Evolutionary conservation across 2,113 vertebrate genomes (phyloP), one percentile per base, ranked within the genome.

Genomic region (Nyctibius bracteatus): DNA sequence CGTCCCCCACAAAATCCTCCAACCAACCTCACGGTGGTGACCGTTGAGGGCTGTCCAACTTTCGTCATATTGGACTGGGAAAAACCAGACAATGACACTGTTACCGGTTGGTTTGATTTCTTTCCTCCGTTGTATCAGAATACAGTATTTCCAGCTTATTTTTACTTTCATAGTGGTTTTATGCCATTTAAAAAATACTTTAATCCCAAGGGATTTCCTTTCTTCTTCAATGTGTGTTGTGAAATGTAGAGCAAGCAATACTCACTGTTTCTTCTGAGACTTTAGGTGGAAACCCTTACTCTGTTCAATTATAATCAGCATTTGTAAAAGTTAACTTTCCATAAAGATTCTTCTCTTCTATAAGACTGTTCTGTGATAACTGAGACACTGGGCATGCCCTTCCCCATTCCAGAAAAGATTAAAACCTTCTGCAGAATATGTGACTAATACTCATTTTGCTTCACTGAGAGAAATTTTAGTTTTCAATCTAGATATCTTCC

Each of bases 31-130:
- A 99, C 99, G 0, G 99, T 99, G 95, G 98, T 99, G 62, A 99
- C 99, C 2, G 99, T 99, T 80, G 99, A 99, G 86, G 99, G 99
- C 23, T 99, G 99, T 84, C 98, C 99, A 4, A 99, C 99, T 11
- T 99, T 99, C 5, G 97, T 99, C 96, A 99, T 99, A 93, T 55
- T 99, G 49, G 99, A 99, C 94, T 99, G 99, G 99, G 96, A 99
- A 62, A 98, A 98, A 86, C 96, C 98, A 30, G 97, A 99, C 84
- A 99, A 99, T 52, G 99, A 99, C 77, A 99, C 98, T 7, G 98
- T 99, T 81, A 99, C 97, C 97, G 99, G 99, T 99, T 96, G 57
- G 98, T 94, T 88, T 61, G 23, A 55, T 44, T 92, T 82, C 46
- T 87, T 80, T 86, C 59, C 20, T 94, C 20, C 7, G 3, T 78